Conservation (phyloP, 2,888 invertebrate genomes). For the Thysanoteuthis rhombus region DNA sequence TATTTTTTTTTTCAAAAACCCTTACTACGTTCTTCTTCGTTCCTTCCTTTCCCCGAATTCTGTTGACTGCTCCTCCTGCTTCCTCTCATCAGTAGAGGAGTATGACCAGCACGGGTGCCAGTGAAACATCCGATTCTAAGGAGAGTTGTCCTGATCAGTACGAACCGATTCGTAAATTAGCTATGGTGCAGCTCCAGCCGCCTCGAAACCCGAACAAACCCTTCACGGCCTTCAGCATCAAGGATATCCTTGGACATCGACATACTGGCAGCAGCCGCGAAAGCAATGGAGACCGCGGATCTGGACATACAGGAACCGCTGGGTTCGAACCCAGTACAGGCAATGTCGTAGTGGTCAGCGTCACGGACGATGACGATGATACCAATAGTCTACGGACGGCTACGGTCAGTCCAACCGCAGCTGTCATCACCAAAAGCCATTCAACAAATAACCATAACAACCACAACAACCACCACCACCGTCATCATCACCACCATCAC, state of each 20-base stretch:
- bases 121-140: slow-evolving; percentile 41
- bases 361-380: slow-evolving; percentile 35
- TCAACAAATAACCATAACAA: neutral
- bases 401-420: neutral
- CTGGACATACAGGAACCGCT: neutral
- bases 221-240: slow-evolving; percentile 59
- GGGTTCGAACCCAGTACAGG: neutral
- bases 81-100: slow-evolving; percentile 28
- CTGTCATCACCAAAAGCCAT: neutral
- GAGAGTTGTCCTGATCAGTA: slow-evolving; percentile 48
- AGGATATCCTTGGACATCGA: slow-evolving; percentile 52
- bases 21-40: too few species aligned
- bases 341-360: slow-evolving; percentile 20
- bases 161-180: slow-evolving; percentile 55
- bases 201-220: slow-evolving; percentile 59
- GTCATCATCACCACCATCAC: neutral
- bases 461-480: neutral
- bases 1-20: neutral
- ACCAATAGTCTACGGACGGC: neutral
- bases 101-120: slow-evolving; percentile 46
- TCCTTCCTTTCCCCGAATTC: neutral
- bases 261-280: neutral
- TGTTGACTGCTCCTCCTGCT: neutral
- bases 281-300: slow-evolving; percentile 19
- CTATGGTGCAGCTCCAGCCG: slow-evolving; percentile 57